Base-by-base conservation (phyloP, 2,888 invertebrate species). In the Ganaspis brasiliensis region DNA sequence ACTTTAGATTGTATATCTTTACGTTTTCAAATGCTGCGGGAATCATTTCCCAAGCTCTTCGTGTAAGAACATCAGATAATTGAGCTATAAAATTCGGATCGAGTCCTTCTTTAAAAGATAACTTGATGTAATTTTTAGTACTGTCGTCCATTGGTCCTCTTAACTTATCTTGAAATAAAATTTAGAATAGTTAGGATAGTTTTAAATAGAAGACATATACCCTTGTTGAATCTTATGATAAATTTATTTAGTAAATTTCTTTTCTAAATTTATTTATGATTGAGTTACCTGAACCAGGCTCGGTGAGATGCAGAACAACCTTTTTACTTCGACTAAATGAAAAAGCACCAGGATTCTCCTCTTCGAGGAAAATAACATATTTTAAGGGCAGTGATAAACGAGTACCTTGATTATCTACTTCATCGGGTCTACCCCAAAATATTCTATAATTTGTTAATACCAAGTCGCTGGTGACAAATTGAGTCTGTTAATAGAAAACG, bases 21-120 rank as follows among this genome's bases (percentile, higher is more conserved):
- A 40, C 9, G 40, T 37, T 35, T 19, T 56, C 24, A 37, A 56
- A 74, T 24, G 87, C 61, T 26, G 77, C 72, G 26, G 91, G 89
- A 76, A 86, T 86, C 14, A 91, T 91, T 87, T 95, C 94, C 96
- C 96, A 96, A 61, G 93, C 92, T 88, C 94, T 94, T 26, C 93
- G 93, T 76, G 93, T 92, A 2, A 96, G 91, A 5, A 94, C 93
- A 84, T 95, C 94, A 83, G 93, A 93, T 9, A 97, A 89, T 5
- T 94, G 93, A 80, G 92, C 93, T 55, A 94, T 92, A 84, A 97
- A 96, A 82, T 93, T 92, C 14, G 93, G 89, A 84, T 94, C 94
- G 72, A 96, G 94, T 0, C 97, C 97, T 90, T 97, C 97, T 89
- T 96, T 96, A 84, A 98, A 98, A 0, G 97, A 97, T 24, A 98